Percentiles rank a stretch among this genome's conserved stretches.
Evolutionary conservation across 1,140 invertebrate species (phyloP).

Genomic region (Parapsyche elsis): DNA sequence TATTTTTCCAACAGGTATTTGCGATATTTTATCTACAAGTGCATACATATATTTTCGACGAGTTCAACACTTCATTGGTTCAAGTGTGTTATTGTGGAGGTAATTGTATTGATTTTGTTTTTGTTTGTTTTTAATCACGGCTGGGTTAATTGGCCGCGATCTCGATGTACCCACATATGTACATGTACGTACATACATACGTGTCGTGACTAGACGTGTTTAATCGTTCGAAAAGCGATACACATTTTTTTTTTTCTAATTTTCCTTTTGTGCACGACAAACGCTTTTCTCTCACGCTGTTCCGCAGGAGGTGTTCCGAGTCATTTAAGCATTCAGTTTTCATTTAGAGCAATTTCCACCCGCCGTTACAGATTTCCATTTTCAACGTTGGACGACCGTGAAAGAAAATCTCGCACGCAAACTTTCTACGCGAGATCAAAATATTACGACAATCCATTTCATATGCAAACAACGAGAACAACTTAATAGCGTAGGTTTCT

Average conservation of each 20-base stretch:
- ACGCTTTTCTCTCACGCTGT: conserved; percentile 36
- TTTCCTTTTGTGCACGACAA: background rate
- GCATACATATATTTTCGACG: too few species aligned
- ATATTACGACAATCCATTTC: background rate
- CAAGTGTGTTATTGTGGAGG: too few species aligned
- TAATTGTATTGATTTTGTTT: too few species aligned
- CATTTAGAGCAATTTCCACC: conserved; percentile 41
- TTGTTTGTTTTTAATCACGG: too few species aligned
- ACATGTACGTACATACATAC: too few species aligned
- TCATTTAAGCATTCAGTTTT: conserved; percentile 39
- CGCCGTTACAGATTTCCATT: conserved; percentile 46
- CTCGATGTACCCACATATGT: too few species aligned
- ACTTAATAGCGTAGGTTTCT: too few species aligned
- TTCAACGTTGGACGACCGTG: conserved; percentile 47
- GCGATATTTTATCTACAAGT: too few species aligned
- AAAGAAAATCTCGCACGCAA: conserved; percentile 50
- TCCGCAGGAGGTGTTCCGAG: conserved; percentile 31
- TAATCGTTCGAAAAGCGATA: conserved; percentile 22
- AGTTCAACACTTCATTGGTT: too few species aligned
- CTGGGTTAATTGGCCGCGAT: too few species aligned
- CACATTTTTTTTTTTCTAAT: conserved; percentile 19
- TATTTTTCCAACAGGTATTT: too few species aligned
- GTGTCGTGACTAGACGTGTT: conserved; percentile 30
- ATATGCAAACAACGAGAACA: background rate
- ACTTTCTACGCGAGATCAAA: conserved; percentile 46